Evolutionary conservation across 2,888 invertebrate genomes (phyloP), one percentile per base, ranked within the genome.

Genomic region (Agonopterix arenella): DNA sequence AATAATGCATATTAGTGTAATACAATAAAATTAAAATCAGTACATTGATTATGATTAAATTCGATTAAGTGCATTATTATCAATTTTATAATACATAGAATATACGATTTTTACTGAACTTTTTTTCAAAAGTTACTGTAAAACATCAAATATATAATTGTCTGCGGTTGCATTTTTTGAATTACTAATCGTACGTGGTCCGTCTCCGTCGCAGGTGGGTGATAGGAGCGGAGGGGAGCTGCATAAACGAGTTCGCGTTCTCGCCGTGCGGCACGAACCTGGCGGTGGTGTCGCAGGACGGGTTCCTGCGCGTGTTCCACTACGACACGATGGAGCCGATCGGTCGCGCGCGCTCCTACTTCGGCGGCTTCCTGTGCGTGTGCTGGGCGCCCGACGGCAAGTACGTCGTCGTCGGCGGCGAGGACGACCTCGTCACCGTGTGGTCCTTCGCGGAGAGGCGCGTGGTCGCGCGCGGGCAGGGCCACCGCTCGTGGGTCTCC

Each of bases 341-440:
- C 49, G 98, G 98, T 11, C 91, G 94, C 52, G 98, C 98, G 57
- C 92, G 98, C 58, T 98, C 98, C 64, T 99, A 99, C 83, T 99
- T 99, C 81, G 99, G 99, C 47, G 99, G 99, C 40, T 94, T 99
- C 68, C 88, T 99, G 44, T 99, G 99, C 82, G 98, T 98, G 2
- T 96, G 97, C 70, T 99, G 99, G 99, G 97, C 98, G 8, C 98
- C 98, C 0, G 98, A 99, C 80, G 95, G 96, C 45, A 94, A 95
- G 70, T 96, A 98, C 70, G 97, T 98, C 47, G 97, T 97, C 0
- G 97, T 97, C 0, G 99, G 99, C 0, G 99, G 99, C 4, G 99
- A 99, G 84, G 99, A 99, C 86, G 99, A 99, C 86, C 90, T 99
- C 53, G 96, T 99, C 47, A 99, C 99, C 1, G 96, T 99, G 40